Evolutionary conservation across 2,888 invertebrate species (phyloP).

Genomic region (Mythimna loreyi): DNA sequence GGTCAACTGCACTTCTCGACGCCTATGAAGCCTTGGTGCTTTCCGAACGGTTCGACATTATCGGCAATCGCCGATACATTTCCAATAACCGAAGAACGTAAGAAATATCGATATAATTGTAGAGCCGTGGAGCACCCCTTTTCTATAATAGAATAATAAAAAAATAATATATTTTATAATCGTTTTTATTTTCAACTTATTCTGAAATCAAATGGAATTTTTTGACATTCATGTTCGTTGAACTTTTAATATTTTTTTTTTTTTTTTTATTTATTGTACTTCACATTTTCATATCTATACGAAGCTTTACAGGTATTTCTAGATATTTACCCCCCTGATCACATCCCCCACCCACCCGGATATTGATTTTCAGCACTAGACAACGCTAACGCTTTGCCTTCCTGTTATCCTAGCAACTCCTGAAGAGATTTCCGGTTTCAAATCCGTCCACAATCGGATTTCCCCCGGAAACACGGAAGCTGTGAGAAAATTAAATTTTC

Average conservation of each 20-base stretch:
- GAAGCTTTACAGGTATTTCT: slow-evolving; percentile 3
- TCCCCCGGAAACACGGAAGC: slow-evolving; percentile 30
- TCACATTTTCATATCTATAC: neutral
- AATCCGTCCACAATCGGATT: slow-evolving; percentile 58
- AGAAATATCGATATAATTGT: slow-evolving; percentile 74
- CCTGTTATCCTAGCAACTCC: slow-evolving; percentile 73
- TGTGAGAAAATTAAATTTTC: neutral
- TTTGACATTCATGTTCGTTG: neutral
- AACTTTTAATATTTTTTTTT: too few relatives aligned
- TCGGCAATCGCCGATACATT: slow-evolving; percentile 90
- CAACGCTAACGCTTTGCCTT: slow-evolving; percentile 57
- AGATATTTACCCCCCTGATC: slow-evolving; percentile 7
- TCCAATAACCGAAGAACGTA: slow-evolving; percentile 75
- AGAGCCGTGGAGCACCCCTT: slow-evolving; percentile 35
- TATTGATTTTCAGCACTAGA: slow-evolving; percentile 72
- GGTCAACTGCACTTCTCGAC: slow-evolving; percentile 81
- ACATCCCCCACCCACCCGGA: slow-evolving; percentile 12
- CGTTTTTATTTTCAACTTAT: neutral
- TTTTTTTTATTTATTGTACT: neutral
- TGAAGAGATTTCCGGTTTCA: slow-evolving; percentile 78
- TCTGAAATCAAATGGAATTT: neutral
- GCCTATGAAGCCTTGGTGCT: slow-evolving; percentile 87
- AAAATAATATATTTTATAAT: too few relatives aligned
- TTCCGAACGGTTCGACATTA: slow-evolving; percentile 91
- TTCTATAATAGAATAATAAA: neutral